A percentile compares a stretch with the other conserved stretches of the same genome.
Evolutionary conservation across 2,113 vertebrate species (phyloP).

Genomic region (Neotragus pygmaeus): DNA sequence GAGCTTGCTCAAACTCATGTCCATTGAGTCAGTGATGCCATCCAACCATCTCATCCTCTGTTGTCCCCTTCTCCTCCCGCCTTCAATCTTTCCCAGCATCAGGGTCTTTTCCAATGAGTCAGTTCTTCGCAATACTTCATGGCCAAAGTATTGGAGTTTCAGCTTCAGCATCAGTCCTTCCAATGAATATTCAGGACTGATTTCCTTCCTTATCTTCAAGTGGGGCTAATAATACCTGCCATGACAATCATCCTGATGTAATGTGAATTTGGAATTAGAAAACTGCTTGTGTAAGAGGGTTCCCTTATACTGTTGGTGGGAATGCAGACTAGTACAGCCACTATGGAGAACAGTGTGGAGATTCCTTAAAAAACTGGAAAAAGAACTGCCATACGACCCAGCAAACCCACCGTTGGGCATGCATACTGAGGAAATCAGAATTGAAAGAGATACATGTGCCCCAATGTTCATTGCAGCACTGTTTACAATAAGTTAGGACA

Average conservation of each 20-base stretch:
- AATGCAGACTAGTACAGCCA: background rate
- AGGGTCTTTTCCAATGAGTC: no score
- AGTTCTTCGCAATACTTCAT: rapidly evolving
- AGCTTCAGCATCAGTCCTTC: background rate
- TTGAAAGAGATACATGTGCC: background rate
- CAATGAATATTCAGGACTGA: background rate
- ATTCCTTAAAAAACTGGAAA: background rate
- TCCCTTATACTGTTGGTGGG: background rate
- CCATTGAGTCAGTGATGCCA: no score
- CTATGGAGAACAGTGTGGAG: background rate
- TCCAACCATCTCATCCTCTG: no score
- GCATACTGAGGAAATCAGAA: background rate
- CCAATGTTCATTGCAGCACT: background rate
- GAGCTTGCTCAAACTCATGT: no score
- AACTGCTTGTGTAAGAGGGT: background rate
- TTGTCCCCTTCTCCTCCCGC: no score
- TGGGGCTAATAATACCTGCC: background rate
- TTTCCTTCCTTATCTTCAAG: background rate
- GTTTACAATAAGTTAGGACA: background rate
- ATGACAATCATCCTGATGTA: background rate
- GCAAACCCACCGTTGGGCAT: background rate
- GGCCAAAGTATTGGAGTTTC: background rate
- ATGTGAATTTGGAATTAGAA: background rate
- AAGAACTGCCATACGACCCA: background rate
- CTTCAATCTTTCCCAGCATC: no score